Conservation (phyloP, 2,888 invertebrate species). For the Boloria euphrosyne region DNA sequence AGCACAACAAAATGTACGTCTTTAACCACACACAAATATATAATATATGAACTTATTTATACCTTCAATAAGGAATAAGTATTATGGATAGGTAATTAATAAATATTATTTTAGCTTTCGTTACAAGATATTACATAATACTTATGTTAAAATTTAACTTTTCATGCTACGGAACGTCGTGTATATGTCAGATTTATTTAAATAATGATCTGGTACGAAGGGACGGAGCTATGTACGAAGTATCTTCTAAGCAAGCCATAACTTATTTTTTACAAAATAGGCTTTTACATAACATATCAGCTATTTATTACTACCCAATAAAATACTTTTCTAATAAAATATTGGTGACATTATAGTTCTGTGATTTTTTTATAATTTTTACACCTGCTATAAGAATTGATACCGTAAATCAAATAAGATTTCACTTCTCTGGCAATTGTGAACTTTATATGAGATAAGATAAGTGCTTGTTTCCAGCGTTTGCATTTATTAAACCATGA, state of each 20-base stretch:
- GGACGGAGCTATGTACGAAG: too few species aligned
- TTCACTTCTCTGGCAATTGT: background rate
- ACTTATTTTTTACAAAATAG: slow-evolving; percentile 10
- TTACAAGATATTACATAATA: too few species aligned
- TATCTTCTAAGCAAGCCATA: background rate
- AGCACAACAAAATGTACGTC: too few species aligned
- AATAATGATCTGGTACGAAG: too few species aligned
- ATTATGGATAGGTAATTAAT: too few species aligned
- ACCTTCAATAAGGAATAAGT: too few species aligned
- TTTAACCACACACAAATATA: too few species aligned
- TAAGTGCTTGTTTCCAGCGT: background rate
- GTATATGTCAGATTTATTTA: too few species aligned
- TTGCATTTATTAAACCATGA: background rate
- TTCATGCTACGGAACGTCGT: too few species aligned
- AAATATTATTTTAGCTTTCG: too few species aligned
- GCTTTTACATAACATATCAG: background rate
- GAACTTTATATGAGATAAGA: background rate
- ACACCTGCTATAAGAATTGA: background rate
- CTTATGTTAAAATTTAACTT: too few species aligned
- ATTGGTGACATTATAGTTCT: slow-evolving; percentile 9
- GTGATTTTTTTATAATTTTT: slow-evolving; percentile 6
- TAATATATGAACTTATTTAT: too few species aligned
- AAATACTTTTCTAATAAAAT: slow-evolving; percentile 10
- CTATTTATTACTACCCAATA: background rate
- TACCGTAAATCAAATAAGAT: background rate